Evolutionary conservation across 2,888 invertebrate genomes (phyloP), one percentile per base, ranked within the genome.

Genomic region (Machimus atricapillus): DNA sequence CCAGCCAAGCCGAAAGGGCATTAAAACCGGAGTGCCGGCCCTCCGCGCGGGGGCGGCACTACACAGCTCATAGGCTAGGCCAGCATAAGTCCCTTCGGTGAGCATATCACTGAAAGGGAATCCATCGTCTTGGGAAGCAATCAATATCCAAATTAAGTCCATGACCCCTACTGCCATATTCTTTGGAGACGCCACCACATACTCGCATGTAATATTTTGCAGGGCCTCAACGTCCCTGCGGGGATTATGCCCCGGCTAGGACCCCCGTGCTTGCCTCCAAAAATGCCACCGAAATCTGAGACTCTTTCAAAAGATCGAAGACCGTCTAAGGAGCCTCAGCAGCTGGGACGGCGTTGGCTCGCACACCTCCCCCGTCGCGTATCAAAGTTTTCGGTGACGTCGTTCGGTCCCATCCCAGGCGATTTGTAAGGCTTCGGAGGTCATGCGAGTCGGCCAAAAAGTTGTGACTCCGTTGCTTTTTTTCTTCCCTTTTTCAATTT

Each of bases 101-200:
- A 78, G 23, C 12, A 46, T 81, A 81, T 81, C 81, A 56, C 19
- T 56, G 81, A 81, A 81, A 81, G 81, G 52, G 81, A 81, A 81
- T 56, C 81, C 52, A 31, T 81, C 81, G 81, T 56, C 81, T 81
- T 81, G 81, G n/a, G 34, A 46, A 81, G 81, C 81, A 81, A 81
- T 81, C 81, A 81, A 81, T 81, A 81, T 81, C 81, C 81, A 81
- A 81, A 81, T 81, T 81, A 81, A 81, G 76, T 76, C 81, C 52
- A 19, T 78, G 56, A 31, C 81, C 81, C 81, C 81, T 79, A 34
- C 78, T 43, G 12, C 66, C 66, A 66, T n/a, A n/a, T 27, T 66
- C 37, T 34, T 76, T 76, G 34, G 2, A 23, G 66, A 52, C 52
- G 66, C 23, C 23, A 66, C 23, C 23, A 27, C 37, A 76, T 37